phyloP scores from a whole-genome alignment of 2,888 invertebrate genomes.

The Pyralis farinalis region DNA sequence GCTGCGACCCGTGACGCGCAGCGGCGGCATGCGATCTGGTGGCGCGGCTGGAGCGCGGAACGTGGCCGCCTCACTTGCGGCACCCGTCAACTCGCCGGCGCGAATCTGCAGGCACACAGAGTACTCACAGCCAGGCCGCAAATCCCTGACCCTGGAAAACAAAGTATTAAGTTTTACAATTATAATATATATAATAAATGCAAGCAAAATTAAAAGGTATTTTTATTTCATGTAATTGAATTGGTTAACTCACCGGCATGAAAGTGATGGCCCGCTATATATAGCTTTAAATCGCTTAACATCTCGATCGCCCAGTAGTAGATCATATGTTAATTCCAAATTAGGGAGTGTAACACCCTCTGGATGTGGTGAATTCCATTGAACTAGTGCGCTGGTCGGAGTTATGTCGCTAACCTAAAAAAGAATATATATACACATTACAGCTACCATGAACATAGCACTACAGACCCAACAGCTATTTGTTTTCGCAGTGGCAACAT shows the following conservation, averaged over 20 bases:
- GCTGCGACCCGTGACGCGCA: constrained; percentile 86
- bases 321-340: constrained; percentile 88
- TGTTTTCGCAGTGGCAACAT: too few species aligned
- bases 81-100: constrained; percentile 87
- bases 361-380: constrained; percentile 85
- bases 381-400: constrained; percentile 91
- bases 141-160: constrained; percentile 85
- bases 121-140: constrained; percentile 94
- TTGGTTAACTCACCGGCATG: constrained; percentile 80
- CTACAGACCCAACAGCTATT: too few species aligned
- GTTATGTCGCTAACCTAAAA: constrained; percentile 90
- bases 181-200: neutral
- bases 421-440: constrained; percentile 14
- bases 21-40: constrained; percentile 87
- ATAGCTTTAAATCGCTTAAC: constrained; percentile 88
- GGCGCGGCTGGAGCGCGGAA: constrained; percentile 91
- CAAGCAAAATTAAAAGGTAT: too few species aligned
- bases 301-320: constrained; percentile 90
- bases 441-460: too few species aligned
- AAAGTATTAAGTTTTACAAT: too few species aligned
- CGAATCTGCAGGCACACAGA: constrained; percentile 90
- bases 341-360: constrained; percentile 71
- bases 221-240: too few species aligned
- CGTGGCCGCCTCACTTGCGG: constrained; percentile 88
- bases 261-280: constrained; percentile 88